Base-by-base conservation (phyloP, 2,797 vertebrate genomes). In the Semaprochilodus insignis region DNA sequence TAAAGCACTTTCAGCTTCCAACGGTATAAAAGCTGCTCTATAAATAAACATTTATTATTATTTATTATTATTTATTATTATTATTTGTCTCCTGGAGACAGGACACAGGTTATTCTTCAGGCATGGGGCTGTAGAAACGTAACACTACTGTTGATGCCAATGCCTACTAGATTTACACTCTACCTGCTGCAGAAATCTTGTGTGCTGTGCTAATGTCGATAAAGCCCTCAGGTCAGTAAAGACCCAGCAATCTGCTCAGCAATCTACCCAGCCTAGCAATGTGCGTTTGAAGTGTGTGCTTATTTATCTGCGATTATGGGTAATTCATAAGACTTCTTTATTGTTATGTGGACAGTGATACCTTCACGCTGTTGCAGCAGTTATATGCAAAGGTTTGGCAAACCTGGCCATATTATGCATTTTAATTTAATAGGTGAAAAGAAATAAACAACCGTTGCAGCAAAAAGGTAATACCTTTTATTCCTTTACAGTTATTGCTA, bases 1-100 rank as follows among this genome's bases (percentile, higher is more conserved):
- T n/a, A n/a, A n/a, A n/a, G n/a, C n/a, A n/a, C n/a, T n/a, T n/a
- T n/a, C n/a, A n/a, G n/a, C n/a, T n/a, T n/a, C n/a, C n/a, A n/a
- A n/a, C n/a, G n/a, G n/a, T n/a, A n/a, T n/a, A n/a, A n/a, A n/a
- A n/a, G n/a, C n/a, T n/a, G n/a, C n/a, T n/a, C n/a, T n/a, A n/a
- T n/a, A n/a, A n/a, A n/a, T n/a, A n/a, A n/a, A n/a, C n/a, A n/a
- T n/a, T n/a, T n/a, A n/a, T n/a, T 31, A 31, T 31, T 31, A 31
- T 31, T n/a, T 31, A 31, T 31, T 31, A 31, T 31, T 31, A 31
- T 31, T n/a, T 31, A 31, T 31, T 31, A 31, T 31, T 31, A 31
- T 31, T 31, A 31, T 31, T 31, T 1, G 85, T 88, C 81, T 89
- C 83, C 66, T 52, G 70, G 81, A 79, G 72, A 77, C 52, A 11